Base-by-base conservation (phyloP, 2,888 invertebrate species). In the Actias luna region DNA sequence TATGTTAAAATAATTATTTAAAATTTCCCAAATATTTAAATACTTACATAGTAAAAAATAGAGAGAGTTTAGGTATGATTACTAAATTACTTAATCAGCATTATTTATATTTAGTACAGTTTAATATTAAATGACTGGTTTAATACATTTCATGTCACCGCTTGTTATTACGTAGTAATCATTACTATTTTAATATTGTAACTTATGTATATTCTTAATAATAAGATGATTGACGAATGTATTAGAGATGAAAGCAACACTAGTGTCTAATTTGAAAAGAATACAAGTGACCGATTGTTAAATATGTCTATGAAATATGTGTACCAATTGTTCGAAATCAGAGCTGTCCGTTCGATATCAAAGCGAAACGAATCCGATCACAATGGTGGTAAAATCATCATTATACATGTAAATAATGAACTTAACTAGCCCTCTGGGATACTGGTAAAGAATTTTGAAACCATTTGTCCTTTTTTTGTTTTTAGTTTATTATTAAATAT, bases 291-390 rank as follows among this genome's bases (percentile, higher is more conserved):
- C 61, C 65, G 66, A 69, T 69, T 70, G 69, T 72, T 65, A 62
- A 68, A 63, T 66, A 72, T 70, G 68, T 63, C 70, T 68, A 75
- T 75, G 78, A 74, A 76, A 77, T 72, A 67, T 71, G 72, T 77
- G 73, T 73, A 73, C 75, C 80, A 75, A 87, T 86, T 84, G 85
- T 82, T 68, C 71, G 65, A 77, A 80, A 76, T 82, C 78, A 74
- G 79, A 79, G 71, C 73, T 73, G 71, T 75, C 79, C 75, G 75
- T 82, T 73, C 70, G 72, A 78, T 79, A 77, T 67, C 70, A 77
- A 77, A 84, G 83, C 86, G 84, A 65, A 75, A 79, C 85, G 74
- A 87, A 88, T 86, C 73, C 75, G 63, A 78, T 72, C 72, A 79
- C 75, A 80, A 80, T 77, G 62, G 73, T 63, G 67, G 67, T 69